Percentiles rank a stretch among this genome's conserved stretches.
phyloP scores from a whole-genome alignment of 2,888 invertebrate genomes.

The Pollenia labialis region DNA sequence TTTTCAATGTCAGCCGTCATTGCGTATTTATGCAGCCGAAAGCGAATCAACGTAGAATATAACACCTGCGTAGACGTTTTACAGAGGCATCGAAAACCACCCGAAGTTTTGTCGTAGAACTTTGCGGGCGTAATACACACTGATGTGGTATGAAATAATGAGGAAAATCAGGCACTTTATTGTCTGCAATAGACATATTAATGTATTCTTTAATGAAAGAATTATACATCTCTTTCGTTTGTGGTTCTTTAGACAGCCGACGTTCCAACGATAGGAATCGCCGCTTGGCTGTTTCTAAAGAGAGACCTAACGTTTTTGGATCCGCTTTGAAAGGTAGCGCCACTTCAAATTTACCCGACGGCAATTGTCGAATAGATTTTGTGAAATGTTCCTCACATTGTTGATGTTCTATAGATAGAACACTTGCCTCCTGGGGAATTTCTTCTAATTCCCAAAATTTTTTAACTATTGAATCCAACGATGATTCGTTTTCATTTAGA shows the following conservation, averaged over 20 bases:
- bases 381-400: conserved; percentile 57
- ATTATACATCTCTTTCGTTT: conserved; percentile 53
- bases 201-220: conserved; percentile 69
- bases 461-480: conserved; percentile 46
- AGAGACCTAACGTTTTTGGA: conserved; percentile 59
- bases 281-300: conserved; percentile 65
- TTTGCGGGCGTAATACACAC: too few species aligned
- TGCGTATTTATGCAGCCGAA: conserved; percentile 14
- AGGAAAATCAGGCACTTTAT: conserved; percentile 10
- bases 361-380: conserved; percentile 49
- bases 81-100: too few species aligned
- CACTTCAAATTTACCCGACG: conserved; percentile 58
- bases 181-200: conserved; percentile 47
- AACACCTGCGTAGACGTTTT: conserved; percentile 21
- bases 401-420: conserved; percentile 58
- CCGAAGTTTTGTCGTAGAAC: too few species aligned
- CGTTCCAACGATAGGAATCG: conserved; percentile 66
- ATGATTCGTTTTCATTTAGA: conserved; percentile 9
- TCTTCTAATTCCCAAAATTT: conserved; percentile 52
- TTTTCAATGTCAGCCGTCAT: conserved; percentile 21
- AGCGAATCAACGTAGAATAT: background rate
- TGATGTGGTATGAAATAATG: too few species aligned
- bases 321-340: conserved; percentile 62
- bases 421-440: conserved; percentile 39
- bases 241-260: conserved; percentile 52